phyloP scores from a whole-genome alignment of 2,888 invertebrate species.

The Psylliodes chrysocephalus region DNA sequence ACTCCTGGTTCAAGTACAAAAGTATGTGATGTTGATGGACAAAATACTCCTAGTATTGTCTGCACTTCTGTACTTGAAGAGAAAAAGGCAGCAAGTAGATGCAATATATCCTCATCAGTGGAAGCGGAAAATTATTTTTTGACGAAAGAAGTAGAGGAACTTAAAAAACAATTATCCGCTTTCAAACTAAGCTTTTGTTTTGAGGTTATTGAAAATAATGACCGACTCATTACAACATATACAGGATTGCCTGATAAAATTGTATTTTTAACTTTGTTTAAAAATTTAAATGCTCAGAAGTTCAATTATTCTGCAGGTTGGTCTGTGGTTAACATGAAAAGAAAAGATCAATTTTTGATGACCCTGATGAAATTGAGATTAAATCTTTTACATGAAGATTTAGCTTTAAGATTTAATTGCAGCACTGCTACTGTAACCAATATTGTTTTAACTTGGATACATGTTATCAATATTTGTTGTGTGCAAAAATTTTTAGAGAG shows the following conservation, averaged over 20 bases:
- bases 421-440: too few relatives aligned
- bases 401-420: too few relatives aligned
- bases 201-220: too few relatives aligned
- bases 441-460: background rate
- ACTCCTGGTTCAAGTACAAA: background rate
- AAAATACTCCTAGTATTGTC: too few relatives aligned
- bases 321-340: slow-evolving; percentile 2
- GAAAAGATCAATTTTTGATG: slow-evolving; percentile 16
- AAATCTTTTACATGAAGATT: slow-evolving; percentile 3
- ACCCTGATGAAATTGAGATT: slow-evolving; percentile 12
- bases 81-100: too few relatives aligned
- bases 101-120: too few relatives aligned
- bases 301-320: slow-evolving; percentile 10
- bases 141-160: background rate
- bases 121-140: background rate
- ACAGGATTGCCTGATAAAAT: slow-evolving; percentile 5
- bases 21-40: too few relatives aligned
- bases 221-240: background rate
- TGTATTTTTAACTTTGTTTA: background rate
- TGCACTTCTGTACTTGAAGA: too few relatives aligned
- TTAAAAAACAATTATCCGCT: background rate
- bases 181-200: background rate
- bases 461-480: slow-evolving; percentile 1
- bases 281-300: background rate
- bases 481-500: background rate